Conservation (phyloP, 2,113 vertebrate species). For the Sprattus sprattus region DNA sequence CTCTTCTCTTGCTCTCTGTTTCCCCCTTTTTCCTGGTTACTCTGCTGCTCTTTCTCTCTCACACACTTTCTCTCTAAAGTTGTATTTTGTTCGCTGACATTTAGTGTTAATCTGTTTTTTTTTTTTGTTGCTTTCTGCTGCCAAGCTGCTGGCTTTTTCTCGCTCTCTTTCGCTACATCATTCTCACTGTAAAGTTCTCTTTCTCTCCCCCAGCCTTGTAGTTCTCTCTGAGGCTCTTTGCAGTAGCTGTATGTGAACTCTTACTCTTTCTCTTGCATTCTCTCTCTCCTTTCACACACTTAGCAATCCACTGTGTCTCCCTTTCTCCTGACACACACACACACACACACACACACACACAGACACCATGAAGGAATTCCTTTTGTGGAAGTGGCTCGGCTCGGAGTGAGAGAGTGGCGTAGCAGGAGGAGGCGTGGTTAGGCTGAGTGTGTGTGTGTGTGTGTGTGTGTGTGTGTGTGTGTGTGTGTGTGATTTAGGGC, state of each 20-base stretch:
- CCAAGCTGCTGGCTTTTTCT: background rate
- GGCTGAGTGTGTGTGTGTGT: constrained; percentile 41
- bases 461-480: constrained; percentile 23
- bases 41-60: background rate
- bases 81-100: background rate
- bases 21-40: background rate
- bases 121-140: background rate
- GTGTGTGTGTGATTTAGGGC: constrained; percentile 48
- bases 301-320: background rate
- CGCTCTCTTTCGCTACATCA: background rate
- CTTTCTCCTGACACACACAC: constrained; percentile 15
- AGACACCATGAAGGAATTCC: constrained; percentile 75
- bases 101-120: background rate
- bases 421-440: constrained; percentile 52
- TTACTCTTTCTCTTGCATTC: constrained; percentile 26
- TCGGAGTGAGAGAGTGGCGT: constrained; percentile 58
- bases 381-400: constrained; percentile 77
- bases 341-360: constrained; percentile 44
- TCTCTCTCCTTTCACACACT: constrained; percentile 41
- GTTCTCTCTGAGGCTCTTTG: background rate
- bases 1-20: constrained; percentile 48
- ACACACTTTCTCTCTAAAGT: background rate
- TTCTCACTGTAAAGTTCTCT: background rate
- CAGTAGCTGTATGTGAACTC: background rate
- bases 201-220: background rate